Evolutionary conservation across 2,888 invertebrate species (phyloP).

Genomic region (Taphrorychus bicolor): DNA sequence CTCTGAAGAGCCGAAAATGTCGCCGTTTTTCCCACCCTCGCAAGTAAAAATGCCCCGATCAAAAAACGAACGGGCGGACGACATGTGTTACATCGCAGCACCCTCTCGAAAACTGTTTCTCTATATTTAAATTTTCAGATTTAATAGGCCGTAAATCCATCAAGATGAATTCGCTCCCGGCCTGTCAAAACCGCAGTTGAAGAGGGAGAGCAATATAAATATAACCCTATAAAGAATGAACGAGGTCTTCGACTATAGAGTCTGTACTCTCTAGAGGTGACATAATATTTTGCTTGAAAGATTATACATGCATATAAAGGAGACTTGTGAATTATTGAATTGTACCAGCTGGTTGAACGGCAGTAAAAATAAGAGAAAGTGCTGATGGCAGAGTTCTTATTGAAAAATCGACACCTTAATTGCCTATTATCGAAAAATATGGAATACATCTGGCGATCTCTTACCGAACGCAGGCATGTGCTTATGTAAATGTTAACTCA

Average conservation of each 20-base stretch:
- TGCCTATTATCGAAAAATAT: background rate
- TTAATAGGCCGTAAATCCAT: conserved; percentile 41
- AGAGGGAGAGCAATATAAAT: conserved; percentile 34
- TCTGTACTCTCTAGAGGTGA: background rate
- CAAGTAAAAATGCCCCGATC: background rate
- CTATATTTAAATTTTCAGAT: conserved; percentile 38
- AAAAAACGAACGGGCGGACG: conserved; percentile 4
- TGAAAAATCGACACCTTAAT: background rate
- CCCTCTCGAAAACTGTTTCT: conserved; percentile 31
- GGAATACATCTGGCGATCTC: background rate
- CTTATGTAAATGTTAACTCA: background rate
- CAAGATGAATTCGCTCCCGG: conserved; percentile 24
- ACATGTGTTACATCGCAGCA: conserved; percentile 28
- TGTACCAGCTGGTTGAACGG: background rate
- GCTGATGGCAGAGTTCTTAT: background rate
- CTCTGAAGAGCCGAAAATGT: background rate
- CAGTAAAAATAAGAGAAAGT: background rate
- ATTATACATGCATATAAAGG: no score
- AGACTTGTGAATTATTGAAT: background rate
- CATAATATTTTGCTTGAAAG: background rate
- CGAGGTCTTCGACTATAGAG: background rate
- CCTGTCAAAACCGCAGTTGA: conserved; percentile 34
- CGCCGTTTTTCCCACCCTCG: background rate
- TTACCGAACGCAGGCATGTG: background rate
- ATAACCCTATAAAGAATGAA: conserved; percentile 9